Base-by-base conservation (phyloP, 2,888 invertebrate genomes). In the Euphydryas editha region DNA sequence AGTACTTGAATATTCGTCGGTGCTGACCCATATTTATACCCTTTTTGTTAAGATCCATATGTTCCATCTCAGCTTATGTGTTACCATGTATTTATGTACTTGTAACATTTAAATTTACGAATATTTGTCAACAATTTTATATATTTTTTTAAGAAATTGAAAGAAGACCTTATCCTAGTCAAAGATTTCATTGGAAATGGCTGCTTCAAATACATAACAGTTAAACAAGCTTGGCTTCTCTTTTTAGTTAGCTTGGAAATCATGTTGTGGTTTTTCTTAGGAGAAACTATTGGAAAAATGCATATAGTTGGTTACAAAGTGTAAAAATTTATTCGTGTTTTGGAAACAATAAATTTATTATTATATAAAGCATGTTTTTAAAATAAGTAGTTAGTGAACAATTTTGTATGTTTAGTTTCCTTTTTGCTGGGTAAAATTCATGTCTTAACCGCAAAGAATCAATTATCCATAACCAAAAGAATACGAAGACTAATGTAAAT, bases 231-330 rank as follows among this genome's bases (percentile, higher is more conserved):
- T 3, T 88, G 84, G 86, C 77, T 90, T 47, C 73, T 88, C 1
- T 70, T 86, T 30, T 77, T 91, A 11, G 84, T 91, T 4, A 71
- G 76, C n/a, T 67, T 77, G 3, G 90, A 91, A 75, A 70, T 91
- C 1, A 76, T 73, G 1, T 66, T 90, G 44, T 90, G 91, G 90
- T 91, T 90, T 69, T 91, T 76, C 69, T 67, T 90, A 11, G 90
- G 90, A 1, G 91, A 91, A 76, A 88, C 88, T 24, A 81, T 91
- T 58, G 90, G 90, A 3, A 90, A 91, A 73, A 78, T 83, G 75
- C 87, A 86, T 71, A 67, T 90, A 55, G 85, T 90, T 56, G 90
- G 90, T 15, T 90, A 90, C 66, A 77, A 82, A 75, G 88, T 89
- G n/a, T 84, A 76, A 75, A 36, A 15, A 13, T 11, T 13, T 15